Percentiles rank a stretch among this genome's conserved stretches.
Evolutionary conservation across 53 echinoderm and acorn worm species (phyloP).

Genomic region (Echinometra lucunter): DNA sequence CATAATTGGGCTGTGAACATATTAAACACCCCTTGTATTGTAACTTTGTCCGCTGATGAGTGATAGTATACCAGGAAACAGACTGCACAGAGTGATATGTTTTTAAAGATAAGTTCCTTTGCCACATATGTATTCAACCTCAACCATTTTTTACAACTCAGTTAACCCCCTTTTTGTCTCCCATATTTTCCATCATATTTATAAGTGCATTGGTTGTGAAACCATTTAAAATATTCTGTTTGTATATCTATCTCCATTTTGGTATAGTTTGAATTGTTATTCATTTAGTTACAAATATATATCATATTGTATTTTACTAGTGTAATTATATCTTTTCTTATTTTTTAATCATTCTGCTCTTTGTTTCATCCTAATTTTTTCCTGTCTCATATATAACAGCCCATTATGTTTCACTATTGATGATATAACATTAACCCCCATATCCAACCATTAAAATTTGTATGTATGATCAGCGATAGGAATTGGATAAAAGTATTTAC

Average conservation of each 20-base stretch:
- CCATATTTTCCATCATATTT: not conserved
- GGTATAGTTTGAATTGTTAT: constrained; percentile 14
- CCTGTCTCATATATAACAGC: too few relatives aligned
- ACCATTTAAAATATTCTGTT: not conserved
- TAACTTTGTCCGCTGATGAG: not conserved
- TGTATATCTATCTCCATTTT: not conserved
- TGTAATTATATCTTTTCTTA: not conserved
- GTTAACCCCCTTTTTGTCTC: not conserved
- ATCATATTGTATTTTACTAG: not conserved
- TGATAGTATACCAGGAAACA: not conserved
- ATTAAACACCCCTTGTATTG: too few relatives aligned
- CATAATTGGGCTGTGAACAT: too few relatives aligned
- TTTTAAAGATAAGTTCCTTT: not conserved
- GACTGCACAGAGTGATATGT: not conserved
- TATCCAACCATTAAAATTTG: too few relatives aligned
- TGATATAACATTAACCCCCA: too few relatives aligned
- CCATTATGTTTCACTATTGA: too few relatives aligned
- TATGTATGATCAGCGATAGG: too few relatives aligned
- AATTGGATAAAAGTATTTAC: too few relatives aligned
- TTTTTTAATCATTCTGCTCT: too few relatives aligned
- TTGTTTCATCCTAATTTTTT: too few relatives aligned
- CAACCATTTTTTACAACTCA: not conserved
- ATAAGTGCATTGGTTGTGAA: not conserved
- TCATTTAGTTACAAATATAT: not conserved
- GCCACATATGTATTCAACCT: not conserved